Conservation (phyloP, 2,888 invertebrate genomes). For the Dynastes hyllus region DNA sequence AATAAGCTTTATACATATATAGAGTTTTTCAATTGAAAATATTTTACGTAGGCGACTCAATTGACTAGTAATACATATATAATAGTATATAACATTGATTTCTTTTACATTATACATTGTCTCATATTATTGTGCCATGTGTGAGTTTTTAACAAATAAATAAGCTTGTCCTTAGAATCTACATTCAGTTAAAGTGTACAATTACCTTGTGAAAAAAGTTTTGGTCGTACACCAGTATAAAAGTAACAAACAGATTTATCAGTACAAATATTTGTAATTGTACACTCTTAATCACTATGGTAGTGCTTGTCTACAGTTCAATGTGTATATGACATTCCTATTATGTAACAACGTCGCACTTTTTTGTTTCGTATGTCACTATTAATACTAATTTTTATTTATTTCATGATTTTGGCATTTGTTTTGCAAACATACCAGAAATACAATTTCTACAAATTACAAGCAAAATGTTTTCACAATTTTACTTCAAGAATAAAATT, state of each 20-base stretch:
- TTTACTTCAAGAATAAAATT: no score
- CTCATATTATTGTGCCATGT: slow-evolving; percentile 71
- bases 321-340: slow-evolving; percentile 32
- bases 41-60: slow-evolving; percentile 66
- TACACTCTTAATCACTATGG: slow-evolving; percentile 45
- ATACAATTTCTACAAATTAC: neutral
- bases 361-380: no score
- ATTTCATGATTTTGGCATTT: no score
- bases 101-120: slow-evolving; percentile 69
- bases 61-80: slow-evolving; percentile 69
- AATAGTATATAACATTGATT: slow-evolving; percentile 61
- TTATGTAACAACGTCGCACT: slow-evolving; percentile 27
- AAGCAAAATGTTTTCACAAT: slow-evolving; percentile 5
- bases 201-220: slow-evolving; percentile 12
- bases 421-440: neutral
- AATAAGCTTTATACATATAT: slow-evolving; percentile 56
- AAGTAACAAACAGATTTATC: slow-evolving; percentile 18
- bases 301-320: slow-evolving; percentile 42
- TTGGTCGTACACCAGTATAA: slow-evolving; percentile 22
- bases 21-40: slow-evolving; percentile 56
- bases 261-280: slow-evolving; percentile 38
- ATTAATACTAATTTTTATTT: no score
- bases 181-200: slow-evolving; percentile 36
- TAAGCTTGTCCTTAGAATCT: slow-evolving; percentile 38
- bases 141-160: slow-evolving; percentile 62